A percentile compares a stretch with the other conserved stretches of the same genome.
These are phyloP conservation scores for Falcaria lacertinaria DNA, from an alignment of 2,888 invertebrate species.

Conservation along the genomic window DNA sequence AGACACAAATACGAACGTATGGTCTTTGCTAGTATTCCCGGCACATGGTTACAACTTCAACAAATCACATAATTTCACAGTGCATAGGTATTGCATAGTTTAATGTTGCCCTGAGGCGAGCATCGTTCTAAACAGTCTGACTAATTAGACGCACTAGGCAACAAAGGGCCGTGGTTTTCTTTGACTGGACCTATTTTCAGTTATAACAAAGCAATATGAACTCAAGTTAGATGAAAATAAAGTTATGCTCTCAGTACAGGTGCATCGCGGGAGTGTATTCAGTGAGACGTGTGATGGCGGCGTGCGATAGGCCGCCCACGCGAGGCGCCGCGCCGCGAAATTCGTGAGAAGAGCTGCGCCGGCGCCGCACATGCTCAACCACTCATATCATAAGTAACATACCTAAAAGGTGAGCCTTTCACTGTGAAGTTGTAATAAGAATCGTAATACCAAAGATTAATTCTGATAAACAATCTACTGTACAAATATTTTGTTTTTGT, in stretches of 20 bases:
- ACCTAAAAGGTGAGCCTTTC: conserved; percentile 1
- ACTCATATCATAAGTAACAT: conserved; percentile 24
- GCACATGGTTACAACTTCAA: conserved; percentile 38
- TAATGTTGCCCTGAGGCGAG: conserved; percentile 59
- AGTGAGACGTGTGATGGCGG: conserved; percentile 64
- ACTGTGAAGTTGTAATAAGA: background rate
- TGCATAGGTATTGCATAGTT: conserved; percentile 49
- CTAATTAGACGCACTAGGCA: conserved; percentile 77
- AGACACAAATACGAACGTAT: conserved; percentile 3
- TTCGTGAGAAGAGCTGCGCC: conserved; percentile 72
- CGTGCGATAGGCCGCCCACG: conserved; percentile 73
- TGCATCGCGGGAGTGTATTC: conserved; percentile 37
- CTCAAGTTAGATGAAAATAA: conserved; percentile 37
- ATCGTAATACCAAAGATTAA: too few species aligned
- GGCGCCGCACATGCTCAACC: conserved; percentile 54
- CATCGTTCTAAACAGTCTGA: conserved; percentile 72
- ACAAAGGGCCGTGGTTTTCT: conserved; percentile 57
- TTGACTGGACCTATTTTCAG: conserved; percentile 29
- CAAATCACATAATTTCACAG: conserved; percentile 67
- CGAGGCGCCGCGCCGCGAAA: conserved; percentile 70
- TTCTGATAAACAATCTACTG: too few species aligned
- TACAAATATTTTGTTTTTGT: too few species aligned
- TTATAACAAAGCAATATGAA: conserved; percentile 24
- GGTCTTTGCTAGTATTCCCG: conserved; percentile 14
- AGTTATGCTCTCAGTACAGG: conserved; percentile 30